These are phyloP conservation scores for Danio albolineatus DNA, from an alignment of 2,797 vertebrate genomes.

Conservation along the genomic window DNA sequence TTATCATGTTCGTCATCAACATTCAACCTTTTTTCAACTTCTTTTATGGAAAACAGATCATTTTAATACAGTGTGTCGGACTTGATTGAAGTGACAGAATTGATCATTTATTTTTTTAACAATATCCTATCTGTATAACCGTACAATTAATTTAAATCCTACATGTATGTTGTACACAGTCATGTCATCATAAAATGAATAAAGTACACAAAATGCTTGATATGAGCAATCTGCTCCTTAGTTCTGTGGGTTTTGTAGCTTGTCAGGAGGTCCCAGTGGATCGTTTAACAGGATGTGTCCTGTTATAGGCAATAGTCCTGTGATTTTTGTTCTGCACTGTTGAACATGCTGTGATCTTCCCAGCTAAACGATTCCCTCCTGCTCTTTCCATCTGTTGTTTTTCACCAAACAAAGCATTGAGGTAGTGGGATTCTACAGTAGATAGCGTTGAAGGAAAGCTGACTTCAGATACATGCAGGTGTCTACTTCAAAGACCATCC, in stretches of 20 bases:
- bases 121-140: no score
- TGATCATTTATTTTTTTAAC: no score
- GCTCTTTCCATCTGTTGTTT: conserved; percentile 60
- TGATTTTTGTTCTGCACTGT: conserved; percentile 26
- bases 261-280: conserved; percentile 2
- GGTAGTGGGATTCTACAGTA: conserved; percentile 31
- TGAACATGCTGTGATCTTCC: conserved; percentile 36
- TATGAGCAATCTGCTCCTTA: conserved; percentile 8
- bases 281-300: conserved; percentile 24
- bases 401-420: conserved; percentile 11
- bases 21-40: no score
- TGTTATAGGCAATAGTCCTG: conserved; percentile 26
- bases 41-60: no score
- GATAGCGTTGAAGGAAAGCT: conserved; percentile 15
- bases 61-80: no score
- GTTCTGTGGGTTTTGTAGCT: conserved; percentile 11
- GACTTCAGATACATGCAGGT: neutral
- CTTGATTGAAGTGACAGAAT: no score
- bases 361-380: conserved; percentile 56
- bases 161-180: neutral
- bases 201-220: neutral
- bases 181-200: neutral
- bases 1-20: no score
- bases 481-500: neutral
- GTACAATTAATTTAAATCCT: neutral